Evolutionary conservation across 2,888 invertebrate species (phyloP).

Genomic region (Hypena proboscidalis): DNA sequence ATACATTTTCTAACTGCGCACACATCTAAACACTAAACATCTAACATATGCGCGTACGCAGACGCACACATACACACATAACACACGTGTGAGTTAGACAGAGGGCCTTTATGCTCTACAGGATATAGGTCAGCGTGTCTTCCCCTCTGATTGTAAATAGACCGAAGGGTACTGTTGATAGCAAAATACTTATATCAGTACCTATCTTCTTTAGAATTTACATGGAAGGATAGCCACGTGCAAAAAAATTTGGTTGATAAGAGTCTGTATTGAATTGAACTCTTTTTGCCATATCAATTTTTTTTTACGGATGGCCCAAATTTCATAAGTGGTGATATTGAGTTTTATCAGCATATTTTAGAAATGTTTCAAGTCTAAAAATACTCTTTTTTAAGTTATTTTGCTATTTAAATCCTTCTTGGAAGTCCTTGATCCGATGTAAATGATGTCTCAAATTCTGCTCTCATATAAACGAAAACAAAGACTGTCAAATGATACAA

Average conservation of each 20-base stretch:
- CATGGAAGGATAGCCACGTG: constrained; percentile 1
- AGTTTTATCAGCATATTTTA: no score
- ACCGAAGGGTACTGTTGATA: constrained; percentile 49
- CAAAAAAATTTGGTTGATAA: not conserved
- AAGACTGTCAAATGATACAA: no score
- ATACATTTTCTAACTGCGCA: constrained; percentile 28
- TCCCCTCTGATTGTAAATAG: constrained; percentile 66
- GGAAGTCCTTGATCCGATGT: no score
- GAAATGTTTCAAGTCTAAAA: no score
- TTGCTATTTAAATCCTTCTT: no score
- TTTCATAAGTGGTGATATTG: no score
- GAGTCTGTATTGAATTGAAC: constrained; percentile 16
- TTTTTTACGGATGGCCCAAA: no score
- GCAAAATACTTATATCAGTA: constrained; percentile 14
- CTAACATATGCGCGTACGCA: constrained; percentile 14
- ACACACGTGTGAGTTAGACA: constrained; percentile 50
- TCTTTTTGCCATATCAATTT: no score
- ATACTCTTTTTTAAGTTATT: no score
- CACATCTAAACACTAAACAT: constrained; percentile 7
- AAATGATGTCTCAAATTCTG: no score
- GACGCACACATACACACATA: not conserved
- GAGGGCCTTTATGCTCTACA: constrained; percentile 66
- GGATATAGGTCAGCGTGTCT: constrained; percentile 75
- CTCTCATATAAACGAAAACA: no score
- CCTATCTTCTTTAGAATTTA: constrained; percentile 6